These are phyloP conservation scores for Lutraria lutraria DNA, from an alignment of 2,888 invertebrate species.

Conservation along the genomic window DNA sequence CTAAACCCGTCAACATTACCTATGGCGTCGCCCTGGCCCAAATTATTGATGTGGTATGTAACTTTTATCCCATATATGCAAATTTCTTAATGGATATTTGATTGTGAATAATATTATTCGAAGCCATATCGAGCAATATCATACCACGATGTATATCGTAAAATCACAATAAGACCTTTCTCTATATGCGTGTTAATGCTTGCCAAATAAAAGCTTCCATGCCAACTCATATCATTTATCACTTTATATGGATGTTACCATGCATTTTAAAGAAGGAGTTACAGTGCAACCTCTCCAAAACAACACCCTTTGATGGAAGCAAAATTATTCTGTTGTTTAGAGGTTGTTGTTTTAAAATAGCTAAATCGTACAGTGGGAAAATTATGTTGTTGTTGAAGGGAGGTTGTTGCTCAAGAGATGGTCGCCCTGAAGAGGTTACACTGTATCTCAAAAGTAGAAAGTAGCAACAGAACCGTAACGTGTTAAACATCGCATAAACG, in stretches of 20 bases:
- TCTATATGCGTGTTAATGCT: background rate
- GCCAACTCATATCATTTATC: background rate
- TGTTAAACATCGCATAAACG: background rate
- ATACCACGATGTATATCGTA: background rate
- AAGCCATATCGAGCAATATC: conserved; percentile 20
- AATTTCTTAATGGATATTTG: conserved; percentile 38
- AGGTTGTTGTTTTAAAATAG: no score
- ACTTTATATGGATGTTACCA: background rate
- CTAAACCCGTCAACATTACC: conserved; percentile 87
- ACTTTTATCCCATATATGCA: conserved; percentile 19
- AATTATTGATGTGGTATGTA: conserved; percentile 89
- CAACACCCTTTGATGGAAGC: no score
- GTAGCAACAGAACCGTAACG: background rate
- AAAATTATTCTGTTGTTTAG: no score
- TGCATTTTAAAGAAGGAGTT: background rate
- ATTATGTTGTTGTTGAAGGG: no score
- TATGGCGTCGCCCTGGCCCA: conserved; percentile 89
- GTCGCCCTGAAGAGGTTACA: no score
- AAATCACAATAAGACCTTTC: background rate
- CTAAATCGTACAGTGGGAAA: no score
- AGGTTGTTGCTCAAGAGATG: no score
- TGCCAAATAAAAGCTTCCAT: background rate
- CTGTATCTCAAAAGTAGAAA: background rate
- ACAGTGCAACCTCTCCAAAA: no score
- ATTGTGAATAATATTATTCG: conserved; percentile 1